Base-by-base conservation (phyloP, 2,113 vertebrate genomes). In the Dissostichus mawsoni region DNA sequence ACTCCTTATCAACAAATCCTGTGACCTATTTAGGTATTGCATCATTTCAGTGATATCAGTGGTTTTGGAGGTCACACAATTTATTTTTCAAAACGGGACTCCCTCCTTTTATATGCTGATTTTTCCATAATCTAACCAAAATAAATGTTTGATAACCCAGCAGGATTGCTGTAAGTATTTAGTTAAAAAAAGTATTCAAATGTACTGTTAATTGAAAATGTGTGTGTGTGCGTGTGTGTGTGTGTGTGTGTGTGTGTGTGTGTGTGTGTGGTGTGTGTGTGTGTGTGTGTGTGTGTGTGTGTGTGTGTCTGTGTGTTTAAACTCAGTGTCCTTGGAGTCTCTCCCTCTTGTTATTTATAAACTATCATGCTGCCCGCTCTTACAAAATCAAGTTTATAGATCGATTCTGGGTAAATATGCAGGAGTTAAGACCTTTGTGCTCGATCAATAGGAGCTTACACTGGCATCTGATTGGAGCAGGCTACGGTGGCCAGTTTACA, bases 351-450 rank as follows among this genome's bases (percentile, higher is more conserved):
- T 57, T 73, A 25, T 64, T 57, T 59, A 58, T 61, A 25, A 47
- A 36, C 55, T 68, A 10, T 77, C 25, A 17, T 70, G 23, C 65
- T 62, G 72, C 50, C 55, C 13, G n/a, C 61, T 72, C 3, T 41
- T 66, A 55, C 48, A 33, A 53, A 76, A 78, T 80, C 50, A 57
- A 76, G 69, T 80, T 79, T 88, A 89, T 83, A 25, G 62, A 87
- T 85, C 78, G 79, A 67, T 73, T 82, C 51, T 80, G 8, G 69
- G 83, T 82, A 92, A 94, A 94, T 47, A 89, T 76, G 44, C 61
- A 61, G n/a, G 11, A 76, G 14, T 47, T 64, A 5, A 77, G 84
- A 93, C 87, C 93, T 93, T 93, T 92, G 90, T 11, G 8, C 82
- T 75, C 16, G 44, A 65, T 88, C 90, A 73, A 92, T 91, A 81